Evolutionary conservation across 2,888 invertebrate genomes (phyloP).

Genomic region (Mesorhabditis spiculigera): DNA sequence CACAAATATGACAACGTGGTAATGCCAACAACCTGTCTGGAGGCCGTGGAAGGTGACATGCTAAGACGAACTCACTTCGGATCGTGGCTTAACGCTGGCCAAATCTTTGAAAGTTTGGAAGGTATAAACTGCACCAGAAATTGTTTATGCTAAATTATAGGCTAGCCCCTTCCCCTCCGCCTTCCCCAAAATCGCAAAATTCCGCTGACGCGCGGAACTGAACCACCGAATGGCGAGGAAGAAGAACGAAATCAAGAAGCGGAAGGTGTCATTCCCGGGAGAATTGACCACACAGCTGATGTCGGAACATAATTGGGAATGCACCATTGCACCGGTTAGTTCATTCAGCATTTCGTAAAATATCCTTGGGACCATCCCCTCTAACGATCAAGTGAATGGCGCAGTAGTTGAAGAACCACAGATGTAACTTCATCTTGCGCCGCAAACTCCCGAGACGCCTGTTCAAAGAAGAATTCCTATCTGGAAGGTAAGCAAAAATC

Average conservation of each 20-base stretch:
- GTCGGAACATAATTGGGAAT: neutral
- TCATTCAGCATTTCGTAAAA: neutral
- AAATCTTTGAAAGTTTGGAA: constrained; percentile 42
- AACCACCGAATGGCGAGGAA: constrained; percentile 44
- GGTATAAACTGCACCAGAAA: neutral
- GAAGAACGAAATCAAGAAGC: constrained; percentile 39
- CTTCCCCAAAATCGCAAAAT: constrained; percentile 41
- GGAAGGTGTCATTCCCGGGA: constrained; percentile 33
- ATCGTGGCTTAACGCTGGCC: constrained; percentile 49
- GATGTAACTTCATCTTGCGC: neutral
- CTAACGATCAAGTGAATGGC: neutral
- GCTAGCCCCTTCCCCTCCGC: constrained; percentile 49
- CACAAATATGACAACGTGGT: neutral
- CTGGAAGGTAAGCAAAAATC: neutral
- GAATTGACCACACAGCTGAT: constrained; percentile 20
- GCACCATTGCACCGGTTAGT: neutral
- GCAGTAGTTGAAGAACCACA: neutral
- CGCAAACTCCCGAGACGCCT: neutral
- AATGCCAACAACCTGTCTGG: neutral
- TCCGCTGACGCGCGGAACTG: constrained; percentile 40
- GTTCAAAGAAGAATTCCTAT: neutral
- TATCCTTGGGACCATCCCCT: neutral
- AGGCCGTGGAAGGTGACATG: constrained; percentile 41
- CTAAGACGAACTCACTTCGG: constrained; percentile 52
- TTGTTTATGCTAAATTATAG: neutral